Evolutionary conservation across 1,140 invertebrate genomes (phyloP).

Genomic region (Drosophila azteca): DNA sequence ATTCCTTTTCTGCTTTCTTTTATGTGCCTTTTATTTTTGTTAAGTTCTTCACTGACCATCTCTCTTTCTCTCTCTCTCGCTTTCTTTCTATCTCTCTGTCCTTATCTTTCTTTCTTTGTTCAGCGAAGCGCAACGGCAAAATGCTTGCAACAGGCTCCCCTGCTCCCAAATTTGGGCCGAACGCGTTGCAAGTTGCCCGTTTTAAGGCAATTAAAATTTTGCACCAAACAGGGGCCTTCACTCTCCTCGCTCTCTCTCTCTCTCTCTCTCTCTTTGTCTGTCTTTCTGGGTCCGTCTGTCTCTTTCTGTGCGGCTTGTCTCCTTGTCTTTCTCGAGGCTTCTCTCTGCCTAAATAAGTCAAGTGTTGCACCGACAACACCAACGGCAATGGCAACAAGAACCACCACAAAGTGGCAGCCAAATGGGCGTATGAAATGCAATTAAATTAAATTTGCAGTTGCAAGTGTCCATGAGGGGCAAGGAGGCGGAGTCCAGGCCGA

Average conservation of each 20-base stretch:
- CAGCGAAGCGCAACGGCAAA: constrained; percentile 52
- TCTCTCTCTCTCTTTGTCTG: not conserved
- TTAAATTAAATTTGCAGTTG: constrained; percentile 80
- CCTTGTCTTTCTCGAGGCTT: constrained; percentile 12
- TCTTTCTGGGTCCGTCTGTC: too few relatives aligned
- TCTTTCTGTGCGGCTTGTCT: not conserved
- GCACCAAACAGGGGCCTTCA: constrained; percentile 31
- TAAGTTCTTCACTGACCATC: too few relatives aligned
- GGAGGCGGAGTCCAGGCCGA: constrained; percentile 3
- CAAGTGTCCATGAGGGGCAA: constrained; percentile 38
- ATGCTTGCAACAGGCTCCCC: not conserved
- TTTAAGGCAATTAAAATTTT: constrained; percentile 75
- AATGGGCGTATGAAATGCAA: constrained; percentile 81
- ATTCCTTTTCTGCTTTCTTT: too few relatives aligned
- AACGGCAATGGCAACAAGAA: constrained; percentile 8
- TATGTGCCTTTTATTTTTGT: too few relatives aligned
- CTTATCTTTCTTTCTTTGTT: not conserved
- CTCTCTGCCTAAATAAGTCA: constrained; percentile 69
- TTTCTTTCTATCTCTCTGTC: not conserved
- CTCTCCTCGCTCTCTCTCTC: not conserved
- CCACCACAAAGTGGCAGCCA: constrained; percentile 63
- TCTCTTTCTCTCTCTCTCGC: not conserved
- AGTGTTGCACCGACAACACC: constrained; percentile 57
- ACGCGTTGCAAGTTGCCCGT: constrained; percentile 41
- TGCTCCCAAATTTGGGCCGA: constrained; percentile 57